Percentiles rank a stretch among this genome's conserved stretches.
Conservation (phyloP, 2,797 vertebrate genomes). For the Tenualosa thibaudeaui region DNA sequence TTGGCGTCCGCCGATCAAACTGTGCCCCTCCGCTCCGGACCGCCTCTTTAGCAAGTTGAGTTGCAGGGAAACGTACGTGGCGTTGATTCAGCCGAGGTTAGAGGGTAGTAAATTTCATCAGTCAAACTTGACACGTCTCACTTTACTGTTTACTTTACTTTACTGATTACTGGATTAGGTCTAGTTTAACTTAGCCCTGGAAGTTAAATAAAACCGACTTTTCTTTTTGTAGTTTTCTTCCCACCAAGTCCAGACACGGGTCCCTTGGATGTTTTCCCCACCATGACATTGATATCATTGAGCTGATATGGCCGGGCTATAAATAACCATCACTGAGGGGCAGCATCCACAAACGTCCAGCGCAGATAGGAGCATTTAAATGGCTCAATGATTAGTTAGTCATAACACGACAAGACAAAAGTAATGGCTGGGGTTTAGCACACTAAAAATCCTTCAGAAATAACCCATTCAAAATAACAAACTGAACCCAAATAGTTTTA, state of each 20-base stretch:
- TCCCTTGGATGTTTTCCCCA: no score
- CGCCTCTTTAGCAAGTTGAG: conserved; percentile 54
- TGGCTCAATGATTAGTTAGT: neutral
- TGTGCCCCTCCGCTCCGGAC: conserved; percentile 18
- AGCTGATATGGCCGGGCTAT: neutral
- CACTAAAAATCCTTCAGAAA: no score
- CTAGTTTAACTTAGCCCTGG: no score
- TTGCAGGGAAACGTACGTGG: conserved; percentile 56
- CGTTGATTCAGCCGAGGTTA: neutral
- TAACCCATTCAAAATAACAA: neutral
- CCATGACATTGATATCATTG: neutral
- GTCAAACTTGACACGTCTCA: neutral
- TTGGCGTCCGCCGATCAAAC: conserved; percentile 10
- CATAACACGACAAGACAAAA: neutral
- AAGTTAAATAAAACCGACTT: no score
- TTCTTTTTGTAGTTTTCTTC: neutral
- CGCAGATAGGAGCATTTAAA: neutral
- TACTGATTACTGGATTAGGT: neutral
- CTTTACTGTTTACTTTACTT: no score
- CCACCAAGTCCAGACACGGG: neutral
- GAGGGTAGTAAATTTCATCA: neutral
- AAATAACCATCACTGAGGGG: neutral
- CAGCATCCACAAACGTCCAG: neutral
- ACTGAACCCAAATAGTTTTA: neutral
- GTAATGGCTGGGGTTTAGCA: no score